These are phyloP conservation scores for Dugesia japonica DNA, from an alignment of 2,888 invertebrate genomes.

Conservation along the genomic window DNA sequence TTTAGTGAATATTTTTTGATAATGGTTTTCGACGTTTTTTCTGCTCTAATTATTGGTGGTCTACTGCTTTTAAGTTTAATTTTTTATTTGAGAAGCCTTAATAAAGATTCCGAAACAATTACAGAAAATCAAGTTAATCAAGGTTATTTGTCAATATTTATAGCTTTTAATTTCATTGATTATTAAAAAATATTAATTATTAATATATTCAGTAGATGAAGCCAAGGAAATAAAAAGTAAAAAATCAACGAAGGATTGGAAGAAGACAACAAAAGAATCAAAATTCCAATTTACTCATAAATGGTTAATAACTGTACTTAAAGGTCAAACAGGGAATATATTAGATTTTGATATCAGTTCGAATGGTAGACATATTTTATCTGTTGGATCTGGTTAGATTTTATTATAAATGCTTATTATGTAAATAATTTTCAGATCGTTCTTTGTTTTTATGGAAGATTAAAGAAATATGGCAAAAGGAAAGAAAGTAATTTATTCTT, in stretches of 20 bases:
- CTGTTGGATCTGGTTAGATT: conserved; percentile 64
- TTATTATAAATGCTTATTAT: conserved; percentile 17
- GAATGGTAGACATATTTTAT: conserved; percentile 69
- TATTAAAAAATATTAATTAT: too few relatives aligned
- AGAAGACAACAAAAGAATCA: conserved; percentile 29
- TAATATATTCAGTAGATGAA: too few relatives aligned
- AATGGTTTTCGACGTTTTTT: background rate
- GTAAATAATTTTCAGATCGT: conserved; percentile 55
- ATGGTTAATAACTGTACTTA: conserved; percentile 66
- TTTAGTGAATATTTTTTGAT: background rate
- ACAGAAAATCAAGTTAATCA: too few relatives aligned
- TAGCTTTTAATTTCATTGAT: background rate
- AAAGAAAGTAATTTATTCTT: conserved; percentile 54
- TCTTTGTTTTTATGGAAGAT: conserved; percentile 67
- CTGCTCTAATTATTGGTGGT: background rate
- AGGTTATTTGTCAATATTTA: background rate
- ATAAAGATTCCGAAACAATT: too few relatives aligned
- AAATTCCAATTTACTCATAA: conserved; percentile 54
- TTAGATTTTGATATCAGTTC: conserved; percentile 65
- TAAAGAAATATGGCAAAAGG: conserved; percentile 57
- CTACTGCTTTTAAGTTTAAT: background rate
- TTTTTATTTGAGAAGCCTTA: background rate
- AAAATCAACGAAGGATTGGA: conserved; percentile 13
- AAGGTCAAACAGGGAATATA: conserved; percentile 62
- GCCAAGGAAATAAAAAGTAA: background rate